Evolutionary conservation across 2,797 vertebrate species (phyloP).

Genomic region (Bothrops alternatus): DNA sequence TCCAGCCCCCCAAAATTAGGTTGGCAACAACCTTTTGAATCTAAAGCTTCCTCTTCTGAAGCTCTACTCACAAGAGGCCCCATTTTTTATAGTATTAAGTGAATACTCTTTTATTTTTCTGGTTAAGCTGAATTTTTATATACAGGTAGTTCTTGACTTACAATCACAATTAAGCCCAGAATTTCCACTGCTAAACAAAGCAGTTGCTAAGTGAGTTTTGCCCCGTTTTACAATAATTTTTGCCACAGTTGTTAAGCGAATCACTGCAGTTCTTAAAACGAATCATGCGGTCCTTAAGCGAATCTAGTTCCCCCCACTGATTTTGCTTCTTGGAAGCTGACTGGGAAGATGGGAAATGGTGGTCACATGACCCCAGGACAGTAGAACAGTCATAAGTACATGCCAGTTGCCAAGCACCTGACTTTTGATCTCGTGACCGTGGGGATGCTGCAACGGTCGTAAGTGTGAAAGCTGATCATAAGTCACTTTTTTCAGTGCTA

Average conservation of each 20-base stretch:
- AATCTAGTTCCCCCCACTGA: not conserved
- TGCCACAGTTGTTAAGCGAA: not conserved
- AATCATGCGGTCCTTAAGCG: not conserved
- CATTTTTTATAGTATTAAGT: not conserved
- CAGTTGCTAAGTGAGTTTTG: not conserved
- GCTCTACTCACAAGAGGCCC: not conserved
- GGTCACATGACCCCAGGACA: not conserved
- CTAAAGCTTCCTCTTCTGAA: not conserved
- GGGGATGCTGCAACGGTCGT: not conserved
- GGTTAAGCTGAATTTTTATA: not conserved
- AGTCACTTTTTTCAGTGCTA: not conserved
- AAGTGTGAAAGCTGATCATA: not conserved
- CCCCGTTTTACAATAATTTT: not conserved
- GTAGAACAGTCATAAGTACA: not conserved
- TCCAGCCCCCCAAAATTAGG: not conserved
- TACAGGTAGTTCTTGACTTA: not conserved
- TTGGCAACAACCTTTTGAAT: not conserved
- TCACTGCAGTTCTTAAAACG: not conserved
- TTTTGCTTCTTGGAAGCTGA: not conserved
- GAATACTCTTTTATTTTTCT: not conserved
- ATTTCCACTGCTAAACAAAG: not conserved
- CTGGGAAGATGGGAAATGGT: not conserved
- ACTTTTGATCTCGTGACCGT: no score
- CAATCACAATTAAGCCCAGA: not conserved
- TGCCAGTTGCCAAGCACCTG: not conserved